Evolutionary conservation across 2,888 invertebrate genomes (phyloP).

Genomic region (Rapana venosa): DNA sequence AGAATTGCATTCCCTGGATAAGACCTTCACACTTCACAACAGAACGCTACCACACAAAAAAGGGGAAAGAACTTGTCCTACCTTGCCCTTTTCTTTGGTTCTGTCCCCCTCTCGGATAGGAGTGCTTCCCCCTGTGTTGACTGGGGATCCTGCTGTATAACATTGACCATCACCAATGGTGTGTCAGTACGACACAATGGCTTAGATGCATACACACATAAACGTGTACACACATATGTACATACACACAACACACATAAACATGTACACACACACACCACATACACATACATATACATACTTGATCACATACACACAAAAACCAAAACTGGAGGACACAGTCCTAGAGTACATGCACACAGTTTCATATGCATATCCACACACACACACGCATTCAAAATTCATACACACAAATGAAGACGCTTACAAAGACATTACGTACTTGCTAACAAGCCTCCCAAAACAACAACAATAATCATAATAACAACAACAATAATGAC

Average conservation of each 20-base stretch:
- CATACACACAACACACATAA: too few species aligned
- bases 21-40: neutral
- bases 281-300: too few species aligned
- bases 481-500: too few species aligned
- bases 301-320: too few species aligned
- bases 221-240: too few species aligned
- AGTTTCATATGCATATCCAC: neutral
- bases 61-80: neutral
- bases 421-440: too few species aligned
- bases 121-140: constrained; percentile 1
- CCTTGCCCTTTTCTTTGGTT: constrained; percentile 33
- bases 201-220: neutral
- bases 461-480: too few species aligned
- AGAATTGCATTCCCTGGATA: too few species aligned
- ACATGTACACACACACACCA: too few species aligned
- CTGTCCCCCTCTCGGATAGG: constrained; percentile 20
- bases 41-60: neutral
- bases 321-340: too few species aligned
- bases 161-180: neutral
- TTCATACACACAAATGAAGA: neutral
- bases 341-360: neutral
- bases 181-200: neutral
- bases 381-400: constrained; percentile 1
- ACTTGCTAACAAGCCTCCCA: too few species aligned
- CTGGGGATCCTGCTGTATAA: neutral